Evolutionary conservation across 1,140 invertebrate genomes (phyloP), one percentile per base, ranked within the genome.

Genomic region (Bombus pyrosoma): DNA sequence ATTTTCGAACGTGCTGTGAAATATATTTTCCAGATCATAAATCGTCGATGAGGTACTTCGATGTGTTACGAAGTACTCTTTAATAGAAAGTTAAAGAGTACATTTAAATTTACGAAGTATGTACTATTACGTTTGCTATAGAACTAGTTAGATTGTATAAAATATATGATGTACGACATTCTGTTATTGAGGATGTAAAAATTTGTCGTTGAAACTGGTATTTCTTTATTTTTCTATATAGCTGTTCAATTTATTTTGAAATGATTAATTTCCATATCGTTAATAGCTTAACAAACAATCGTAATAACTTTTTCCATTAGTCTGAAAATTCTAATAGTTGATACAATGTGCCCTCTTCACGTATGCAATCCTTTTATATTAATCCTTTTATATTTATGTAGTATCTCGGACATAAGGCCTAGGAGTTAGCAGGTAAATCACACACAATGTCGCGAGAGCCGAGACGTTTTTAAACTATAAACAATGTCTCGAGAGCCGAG

Each of bases 21-120:
- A 57, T 28, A 57, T 57, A 8, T 34, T 64, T 81, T 43, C 4
- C 43, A 87, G 87, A 79, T 89, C 0, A 34, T 90, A 90, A 59
- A 79, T 72, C 80, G n/a, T 82, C 86, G 1, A n/a, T 86, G 62
- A 0, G 66, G 1, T 89, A 88, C 13, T 78, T 89, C 37, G 88
- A 91, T 47, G 53, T 91, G 15, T 73, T 91, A 10, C 28, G 3
- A 59, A 28, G 9, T 12, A 32, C 28, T 64, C 1, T 69, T 10
- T 39, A 39, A 69, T 12, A 37, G 3, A 12, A n/a, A 62, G 9
- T 12, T 62, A 3, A 12, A 3, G 9, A 12, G 57, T 59, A 28
- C 9, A 62, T n/a, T 62, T 62, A 28, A n/a, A 62, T 62, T 28
- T 28, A 59, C 57, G 0, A 59, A 59, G 47, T 53, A 22, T 12